Percentiles rank a stretch among this genome's conserved stretches.
phyloP scores from a whole-genome alignment of 2,888 invertebrate species.

The Vanessa cardui region DNA sequence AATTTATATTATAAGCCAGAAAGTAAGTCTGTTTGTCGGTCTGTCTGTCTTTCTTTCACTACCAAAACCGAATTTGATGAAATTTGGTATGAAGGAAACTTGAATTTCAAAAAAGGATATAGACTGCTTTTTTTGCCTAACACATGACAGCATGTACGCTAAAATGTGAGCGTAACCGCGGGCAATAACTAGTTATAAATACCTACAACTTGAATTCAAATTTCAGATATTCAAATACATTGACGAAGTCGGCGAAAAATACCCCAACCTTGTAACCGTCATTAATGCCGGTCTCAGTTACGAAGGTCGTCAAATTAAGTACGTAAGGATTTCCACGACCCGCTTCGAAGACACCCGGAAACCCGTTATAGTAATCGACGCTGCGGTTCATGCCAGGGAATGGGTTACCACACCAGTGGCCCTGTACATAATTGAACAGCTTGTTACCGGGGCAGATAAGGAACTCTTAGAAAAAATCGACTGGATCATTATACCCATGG shows the following conservation, averaged over 20 bases:
- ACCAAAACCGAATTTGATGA: too few species aligned
- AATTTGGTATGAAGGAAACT: too few species aligned
- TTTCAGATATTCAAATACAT: constrained; percentile 80
- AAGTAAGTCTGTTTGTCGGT: too few species aligned
- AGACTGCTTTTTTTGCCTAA: too few species aligned
- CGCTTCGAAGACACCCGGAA: constrained; percentile 70
- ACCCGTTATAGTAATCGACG: constrained; percentile 84
- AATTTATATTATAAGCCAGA: too few species aligned
- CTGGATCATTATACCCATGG: constrained; percentile 86
- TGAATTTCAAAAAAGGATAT: too few species aligned
- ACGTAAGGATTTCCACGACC: constrained; percentile 83
- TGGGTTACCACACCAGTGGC: constrained; percentile 88
- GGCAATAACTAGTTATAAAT: too few species aligned
- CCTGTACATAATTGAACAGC: constrained; percentile 85
- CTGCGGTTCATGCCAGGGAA: constrained; percentile 86
- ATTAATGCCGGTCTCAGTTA: constrained; percentile 81
- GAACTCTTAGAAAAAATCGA: constrained; percentile 82
- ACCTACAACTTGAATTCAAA: neutral
- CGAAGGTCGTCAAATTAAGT: constrained; percentile 84
- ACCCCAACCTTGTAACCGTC: constrained; percentile 78
- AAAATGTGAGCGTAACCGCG: too few species aligned
- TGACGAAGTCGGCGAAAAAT: constrained; percentile 61
- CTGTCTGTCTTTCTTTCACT: too few species aligned
- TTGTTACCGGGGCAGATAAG: constrained; percentile 81
- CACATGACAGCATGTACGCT: too few species aligned